Base-by-base conservation (phyloP, 2,888 invertebrate species). In the Apotomis turbidana region DNA sequence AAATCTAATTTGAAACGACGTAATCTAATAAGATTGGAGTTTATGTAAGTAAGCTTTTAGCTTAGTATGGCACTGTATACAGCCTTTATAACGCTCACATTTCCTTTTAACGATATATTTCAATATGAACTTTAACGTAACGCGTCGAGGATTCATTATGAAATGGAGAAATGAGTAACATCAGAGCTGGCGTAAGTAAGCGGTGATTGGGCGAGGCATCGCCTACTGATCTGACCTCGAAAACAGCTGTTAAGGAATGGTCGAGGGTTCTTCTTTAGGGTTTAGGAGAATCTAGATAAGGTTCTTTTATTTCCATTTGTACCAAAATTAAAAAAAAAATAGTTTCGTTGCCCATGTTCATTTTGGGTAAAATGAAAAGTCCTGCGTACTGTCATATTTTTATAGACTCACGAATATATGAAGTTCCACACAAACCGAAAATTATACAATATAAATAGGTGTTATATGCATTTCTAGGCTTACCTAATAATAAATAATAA, bases 221-320 rank as follows among this genome's bases (percentile, higher is more conserved):
- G 36, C 10, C 27, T 38, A 57, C 12, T n/a, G 38, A 57, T 57
- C 36, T 57, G 57, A 38, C 57, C 57, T 57, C 57, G 57, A 57
- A 36, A 36, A 49, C 38, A 57, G 57, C 36, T n/a, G 57, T 57
- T 57, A 57, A 36, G 36, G 36, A 57, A 36, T 36, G 36, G 5
- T 36, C 49, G 46, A 60, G 46, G 46, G 60, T 27, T 60, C 60
- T 44, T 4, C 44, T 27, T 46, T 46, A 60, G 46, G 46, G 5
- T 10, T 44, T 60, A 60, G 9, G 44, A n/a, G 44, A n/a, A 46
- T 60, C 60, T 60, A 46, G 13, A 46, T 60, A 46, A 44, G 44
- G 8, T 13, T n/a, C 13, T 44, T 13, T 13, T 6, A 5, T 57
- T n/a, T n/a, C 5, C 38, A 36, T 38, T 15, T 9, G 12, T 8